Conservation (phyloP, 2,113 vertebrate species). For the Lipotes vexillifer region DNA sequence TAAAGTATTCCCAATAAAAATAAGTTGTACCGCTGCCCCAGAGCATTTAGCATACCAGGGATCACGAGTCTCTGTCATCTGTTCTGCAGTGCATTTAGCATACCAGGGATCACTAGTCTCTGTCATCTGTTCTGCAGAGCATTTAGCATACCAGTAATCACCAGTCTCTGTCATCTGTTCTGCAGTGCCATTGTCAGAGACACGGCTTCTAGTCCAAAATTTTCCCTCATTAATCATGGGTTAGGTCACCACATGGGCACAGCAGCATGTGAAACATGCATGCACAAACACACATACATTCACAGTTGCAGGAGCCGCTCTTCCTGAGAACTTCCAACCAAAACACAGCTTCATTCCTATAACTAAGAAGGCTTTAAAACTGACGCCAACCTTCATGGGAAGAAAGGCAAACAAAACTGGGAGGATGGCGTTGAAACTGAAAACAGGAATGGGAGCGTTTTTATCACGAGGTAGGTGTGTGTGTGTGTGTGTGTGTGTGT, state of each 20-base stretch:
- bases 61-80: neutral
- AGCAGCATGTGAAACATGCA: neutral
- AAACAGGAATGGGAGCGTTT: neutral
- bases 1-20: neutral
- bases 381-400: no score
- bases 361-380: neutral
- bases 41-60: neutral
- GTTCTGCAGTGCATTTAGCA: neutral
- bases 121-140: neutral
- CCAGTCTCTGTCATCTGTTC: neutral
- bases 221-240: neutral
- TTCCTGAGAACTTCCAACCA: neutral
- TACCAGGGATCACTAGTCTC: neutral
- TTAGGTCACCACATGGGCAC: neutral
- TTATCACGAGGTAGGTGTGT: neutral
- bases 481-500: neutral
- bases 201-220: neutral
- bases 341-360: neutral
- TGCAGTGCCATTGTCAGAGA: neutral
- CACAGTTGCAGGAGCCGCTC: neutral
- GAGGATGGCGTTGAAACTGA: neutral
- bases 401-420: neutral
- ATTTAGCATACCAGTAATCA: neutral
- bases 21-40: neutral
- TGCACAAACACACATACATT: neutral